These are phyloP conservation scores for Manduca sexta DNA, from an alignment of 1,140 invertebrate species.

Conservation along the genomic window DNA sequence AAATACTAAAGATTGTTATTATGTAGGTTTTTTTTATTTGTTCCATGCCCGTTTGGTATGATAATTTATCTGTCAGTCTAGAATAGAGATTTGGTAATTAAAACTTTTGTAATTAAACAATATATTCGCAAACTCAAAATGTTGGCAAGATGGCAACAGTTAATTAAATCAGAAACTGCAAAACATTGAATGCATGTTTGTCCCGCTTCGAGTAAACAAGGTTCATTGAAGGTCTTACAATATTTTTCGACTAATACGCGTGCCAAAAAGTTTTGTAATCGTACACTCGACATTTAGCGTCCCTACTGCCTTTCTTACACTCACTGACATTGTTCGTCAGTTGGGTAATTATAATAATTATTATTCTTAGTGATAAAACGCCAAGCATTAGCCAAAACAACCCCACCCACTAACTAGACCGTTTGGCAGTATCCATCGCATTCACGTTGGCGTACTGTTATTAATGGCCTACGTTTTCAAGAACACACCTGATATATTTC, in stretches of 20 bases:
- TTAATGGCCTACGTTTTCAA: background rate
- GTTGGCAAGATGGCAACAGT: no score
- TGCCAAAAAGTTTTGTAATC: slow-evolving; percentile 1
- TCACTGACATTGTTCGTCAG: slow-evolving; percentile 2
- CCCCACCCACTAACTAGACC: slow-evolving; percentile 1
- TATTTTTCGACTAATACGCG: no score
- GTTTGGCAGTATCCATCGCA: slow-evolving; percentile 2
- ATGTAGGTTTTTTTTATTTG: no score
- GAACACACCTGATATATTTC: no score
- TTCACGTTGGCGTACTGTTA: background rate
- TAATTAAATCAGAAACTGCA: no score
- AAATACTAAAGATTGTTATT: no score
- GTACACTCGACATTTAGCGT: background rate
- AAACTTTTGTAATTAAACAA: no score
- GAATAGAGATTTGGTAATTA: no score
- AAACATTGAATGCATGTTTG: no score
- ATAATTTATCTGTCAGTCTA: no score
- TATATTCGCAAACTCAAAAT: no score
- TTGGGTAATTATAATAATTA: background rate
- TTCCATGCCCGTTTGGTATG: no score
- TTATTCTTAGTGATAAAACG: background rate
- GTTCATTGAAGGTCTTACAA: background rate
- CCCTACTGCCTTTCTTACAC: background rate
- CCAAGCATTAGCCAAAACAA: slow-evolving; percentile 1
- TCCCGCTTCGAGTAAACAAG: background rate